Conservation (phyloP, 2,113 vertebrate species). For the Periophthalmodon schlosseri region DNA sequence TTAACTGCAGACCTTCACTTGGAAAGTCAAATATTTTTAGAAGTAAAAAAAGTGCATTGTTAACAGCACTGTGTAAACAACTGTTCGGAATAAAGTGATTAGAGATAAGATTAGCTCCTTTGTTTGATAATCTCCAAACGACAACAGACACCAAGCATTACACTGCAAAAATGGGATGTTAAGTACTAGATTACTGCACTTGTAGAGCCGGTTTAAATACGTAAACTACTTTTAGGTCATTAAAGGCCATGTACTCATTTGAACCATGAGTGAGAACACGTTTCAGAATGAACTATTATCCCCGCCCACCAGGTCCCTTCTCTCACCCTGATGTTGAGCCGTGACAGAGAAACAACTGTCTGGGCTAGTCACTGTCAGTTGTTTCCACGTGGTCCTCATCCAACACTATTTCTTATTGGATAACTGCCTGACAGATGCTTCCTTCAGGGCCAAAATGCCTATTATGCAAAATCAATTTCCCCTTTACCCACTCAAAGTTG, state of each 20-base stretch:
- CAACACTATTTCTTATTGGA: not conserved
- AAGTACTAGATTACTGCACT: not conserved
- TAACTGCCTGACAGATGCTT: not conserved
- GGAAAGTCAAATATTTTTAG: not conserved
- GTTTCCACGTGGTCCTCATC: too few relatives aligned
- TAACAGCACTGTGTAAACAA: not conserved
- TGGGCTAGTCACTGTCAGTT: too few relatives aligned
- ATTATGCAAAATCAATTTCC: too few relatives aligned
- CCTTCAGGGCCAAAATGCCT: not conserved
- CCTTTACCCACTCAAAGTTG: too few relatives aligned
- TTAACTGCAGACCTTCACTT: not conserved
- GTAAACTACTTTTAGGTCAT: too few relatives aligned
- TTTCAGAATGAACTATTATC: not conserved
- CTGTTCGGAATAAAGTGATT: not conserved
- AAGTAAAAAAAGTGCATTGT: not conserved
- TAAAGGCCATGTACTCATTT: too few relatives aligned
- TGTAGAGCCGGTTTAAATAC: too few relatives aligned
- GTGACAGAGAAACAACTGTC: not conserved
- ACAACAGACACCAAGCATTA: not conserved
- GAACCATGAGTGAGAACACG: not conserved
- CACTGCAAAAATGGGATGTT: not conserved
- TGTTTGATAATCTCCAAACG: not conserved
- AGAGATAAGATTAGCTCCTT: not conserved
- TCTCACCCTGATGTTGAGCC: not conserved
- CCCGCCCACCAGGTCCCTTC: too few relatives aligned